Base-by-base conservation (phyloP, 2,113 vertebrate genomes). In the Passer domesticus region DNA sequence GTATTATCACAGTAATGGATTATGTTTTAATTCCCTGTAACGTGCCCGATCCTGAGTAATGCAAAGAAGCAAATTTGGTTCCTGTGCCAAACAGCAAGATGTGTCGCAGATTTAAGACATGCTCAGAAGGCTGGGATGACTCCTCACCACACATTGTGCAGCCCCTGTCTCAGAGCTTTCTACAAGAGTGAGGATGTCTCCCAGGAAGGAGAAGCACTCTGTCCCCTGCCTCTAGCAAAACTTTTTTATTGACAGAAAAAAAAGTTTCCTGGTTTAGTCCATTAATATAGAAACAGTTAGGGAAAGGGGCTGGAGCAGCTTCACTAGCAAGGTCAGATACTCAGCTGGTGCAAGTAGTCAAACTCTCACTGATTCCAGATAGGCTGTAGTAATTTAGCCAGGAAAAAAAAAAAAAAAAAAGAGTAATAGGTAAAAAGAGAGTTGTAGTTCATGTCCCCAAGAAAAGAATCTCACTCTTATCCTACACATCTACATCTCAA, bases 1-100 rank as follows among this genome's bases (percentile, higher is more conserved):
- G 47, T 55, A 77, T 87, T 91, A 94, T 95, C 94, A 87, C 27
- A 76, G 74, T 76, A 82, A 92, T 37, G 67, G 87, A 91, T 91
- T 83, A 73, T 79, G 28, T n/a, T 92, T 96, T 94, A 94, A 94
- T 82, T 87, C 83, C 49, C 22, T 60, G 33, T 72, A 85, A 78
- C 0, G 1, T 35, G 31, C 39, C 41, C 49, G 16, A 46, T 84
- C 44, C 41, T 1, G 0, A 24, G 25, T 37, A 87, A 49, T 0
- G 3, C 23, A 87, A 82, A 79, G 89, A 78, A 55, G 20, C 2
- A 75, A 63, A 87, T 53, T 88, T 56, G n/a, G 11, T 25, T 84
- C 41, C 80, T 76, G 44, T 4, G 7, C 49, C 52, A 64, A 63
- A 5, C 9, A 64, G 44, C 21, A 64, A 75, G 35, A 58, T 76